These are phyloP conservation scores for Fukomys damarensis DNA, from an alignment of 2,113 vertebrate species.

Conservation along the genomic window DNA sequence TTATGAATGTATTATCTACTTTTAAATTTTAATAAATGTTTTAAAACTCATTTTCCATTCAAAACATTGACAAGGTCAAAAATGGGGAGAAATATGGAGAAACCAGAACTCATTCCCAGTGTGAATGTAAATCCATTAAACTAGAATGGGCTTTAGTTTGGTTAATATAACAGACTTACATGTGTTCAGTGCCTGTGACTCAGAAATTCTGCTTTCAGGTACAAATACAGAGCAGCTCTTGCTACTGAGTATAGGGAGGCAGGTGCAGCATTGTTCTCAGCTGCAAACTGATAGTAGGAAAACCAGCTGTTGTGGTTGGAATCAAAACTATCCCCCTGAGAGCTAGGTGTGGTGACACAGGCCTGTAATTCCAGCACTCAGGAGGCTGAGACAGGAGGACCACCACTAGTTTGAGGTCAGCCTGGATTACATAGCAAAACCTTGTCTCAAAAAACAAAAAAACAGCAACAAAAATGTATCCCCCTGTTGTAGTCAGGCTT, in stretches of 20 bases:
- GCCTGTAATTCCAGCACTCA: too few species aligned
- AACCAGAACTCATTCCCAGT: background rate
- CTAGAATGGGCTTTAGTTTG: background rate
- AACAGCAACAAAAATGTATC: too few species aligned
- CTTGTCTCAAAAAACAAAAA: too few species aligned
- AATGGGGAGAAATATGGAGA: background rate
- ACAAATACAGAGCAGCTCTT: too few species aligned
- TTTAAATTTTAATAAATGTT: background rate
- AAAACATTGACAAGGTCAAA: background rate
- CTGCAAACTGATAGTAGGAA: background rate
- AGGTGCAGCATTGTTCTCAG: rapidly evolving
- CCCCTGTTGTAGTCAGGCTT: too few species aligned
- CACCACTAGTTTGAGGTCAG: too few species aligned
- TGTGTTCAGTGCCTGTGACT: background rate
- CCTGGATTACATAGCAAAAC: too few species aligned
- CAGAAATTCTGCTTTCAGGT: background rate
- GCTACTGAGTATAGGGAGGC: background rate
- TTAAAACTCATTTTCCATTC: background rate
- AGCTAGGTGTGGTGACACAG: too few species aligned
- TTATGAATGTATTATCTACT: background rate
- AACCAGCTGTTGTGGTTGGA: background rate
- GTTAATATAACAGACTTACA: background rate
- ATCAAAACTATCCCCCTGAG: background rate
- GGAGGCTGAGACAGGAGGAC: too few species aligned
- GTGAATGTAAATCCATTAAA: too few species aligned